Percentiles rank a stretch among this genome's conserved stretches.
Conservation (phyloP, 2,113 vertebrate species). For the Oriolus oriolus region DNA sequence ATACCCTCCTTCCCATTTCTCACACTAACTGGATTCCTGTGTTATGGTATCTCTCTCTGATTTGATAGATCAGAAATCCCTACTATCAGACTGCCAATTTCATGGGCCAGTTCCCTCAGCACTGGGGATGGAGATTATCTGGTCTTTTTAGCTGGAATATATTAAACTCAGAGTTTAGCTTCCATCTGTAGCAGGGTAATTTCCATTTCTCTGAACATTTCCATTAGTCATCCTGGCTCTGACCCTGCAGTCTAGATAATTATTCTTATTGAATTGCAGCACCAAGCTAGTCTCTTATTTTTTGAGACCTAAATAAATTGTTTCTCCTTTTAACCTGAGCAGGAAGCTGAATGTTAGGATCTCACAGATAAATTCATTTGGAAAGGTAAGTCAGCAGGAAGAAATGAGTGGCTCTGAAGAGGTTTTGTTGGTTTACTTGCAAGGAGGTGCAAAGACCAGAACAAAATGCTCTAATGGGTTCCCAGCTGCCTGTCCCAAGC, state of each 20-base stretch:
- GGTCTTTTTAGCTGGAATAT: slow-evolving; percentile 35
- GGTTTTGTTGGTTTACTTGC: neutral
- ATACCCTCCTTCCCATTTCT: neutral
- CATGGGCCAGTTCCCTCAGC: slow-evolving; percentile 46
- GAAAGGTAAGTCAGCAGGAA: slow-evolving; percentile 8
- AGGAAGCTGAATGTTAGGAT: slow-evolving; percentile 26
- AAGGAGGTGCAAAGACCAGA: neutral
- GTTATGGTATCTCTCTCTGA: neutral
- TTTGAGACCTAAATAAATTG: slow-evolving; percentile 46
- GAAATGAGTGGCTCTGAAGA: neutral
- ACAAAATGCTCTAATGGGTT: neutral
- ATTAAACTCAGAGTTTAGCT: slow-evolving; percentile 29
- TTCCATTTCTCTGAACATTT: slow-evolving; percentile 60
- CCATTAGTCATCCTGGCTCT: slow-evolving; percentile 63
- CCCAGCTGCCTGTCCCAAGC: neutral
- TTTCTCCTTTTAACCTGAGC: slow-evolving; percentile 26
- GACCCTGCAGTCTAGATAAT: slow-evolving; percentile 53
- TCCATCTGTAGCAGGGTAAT: slow-evolving; percentile 1
- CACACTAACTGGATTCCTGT: neutral
- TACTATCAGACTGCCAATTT: slow-evolving; percentile 38
- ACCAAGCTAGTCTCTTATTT: slow-evolving; percentile 3
- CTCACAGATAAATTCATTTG: slow-evolving; percentile 36
- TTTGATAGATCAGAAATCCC: slow-evolving; percentile 38
- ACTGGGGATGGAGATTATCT: slow-evolving; percentile 22
- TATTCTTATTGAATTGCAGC: slow-evolving; percentile 36